Evolutionary conservation across 2,113 vertebrate species (phyloP).

Genomic region (Callithrix jacchus): DNA sequence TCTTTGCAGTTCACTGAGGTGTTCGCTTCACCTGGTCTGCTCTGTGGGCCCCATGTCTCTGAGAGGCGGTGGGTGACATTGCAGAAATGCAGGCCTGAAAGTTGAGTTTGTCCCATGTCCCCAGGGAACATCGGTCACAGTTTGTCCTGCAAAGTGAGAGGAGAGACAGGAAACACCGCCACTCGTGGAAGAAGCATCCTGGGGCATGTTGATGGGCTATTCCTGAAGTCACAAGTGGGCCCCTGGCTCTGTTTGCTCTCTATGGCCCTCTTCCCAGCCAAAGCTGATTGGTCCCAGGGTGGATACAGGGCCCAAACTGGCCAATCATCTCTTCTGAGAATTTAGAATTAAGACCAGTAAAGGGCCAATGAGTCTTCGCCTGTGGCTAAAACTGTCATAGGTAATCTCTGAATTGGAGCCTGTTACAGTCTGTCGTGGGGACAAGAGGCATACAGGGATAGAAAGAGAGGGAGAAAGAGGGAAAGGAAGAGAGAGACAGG

Average conservation of each 20-base stretch:
- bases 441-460: not conserved
- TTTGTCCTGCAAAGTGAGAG: not conserved
- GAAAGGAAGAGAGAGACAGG: not conserved
- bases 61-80: not conserved
- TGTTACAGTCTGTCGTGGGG: not conserved
- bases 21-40: not conserved
- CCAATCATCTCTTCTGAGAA: not conserved
- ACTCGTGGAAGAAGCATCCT: not conserved
- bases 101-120: not conserved
- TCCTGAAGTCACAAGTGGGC: not conserved
- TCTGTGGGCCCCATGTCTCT: not conserved
- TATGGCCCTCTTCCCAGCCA: not conserved
- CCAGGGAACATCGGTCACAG: not conserved
- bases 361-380: not conserved
- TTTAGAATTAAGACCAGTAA: not conserved
- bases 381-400: not conserved
- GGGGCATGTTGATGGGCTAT: not conserved
- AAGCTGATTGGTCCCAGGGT: not conserved
- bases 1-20: not conserved
- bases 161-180: not conserved
- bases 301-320: not conserved
- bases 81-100: not conserved
- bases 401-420: not conserved
- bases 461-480: too few species aligned
- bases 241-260: accelerated